These are phyloP conservation scores for Limnephilus auricula DNA, from an alignment of 2,888 invertebrate genomes.

Conservation along the genomic window DNA sequence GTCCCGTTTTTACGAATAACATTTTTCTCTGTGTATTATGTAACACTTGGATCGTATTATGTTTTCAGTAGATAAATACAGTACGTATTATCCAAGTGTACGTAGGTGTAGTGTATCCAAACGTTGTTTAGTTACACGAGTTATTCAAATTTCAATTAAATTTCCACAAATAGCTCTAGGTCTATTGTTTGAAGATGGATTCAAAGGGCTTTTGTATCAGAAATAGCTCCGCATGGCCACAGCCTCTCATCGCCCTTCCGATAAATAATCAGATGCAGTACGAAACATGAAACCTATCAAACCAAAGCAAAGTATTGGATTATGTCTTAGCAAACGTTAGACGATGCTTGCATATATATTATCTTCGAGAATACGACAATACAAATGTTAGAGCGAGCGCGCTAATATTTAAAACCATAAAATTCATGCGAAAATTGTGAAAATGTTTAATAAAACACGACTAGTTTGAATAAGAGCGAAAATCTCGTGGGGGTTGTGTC, in stretches of 20 bases:
- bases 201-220: not conserved
- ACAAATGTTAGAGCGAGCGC: too few species aligned
- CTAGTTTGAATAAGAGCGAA: too few species aligned
- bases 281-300: not conserved
- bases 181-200: not conserved
- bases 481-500: too few species aligned
- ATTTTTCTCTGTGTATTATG: too few species aligned
- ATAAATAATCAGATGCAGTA: not conserved
- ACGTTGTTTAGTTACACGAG: not conserved
- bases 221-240: not conserved
- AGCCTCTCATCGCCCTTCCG: not conserved
- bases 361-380: too few species aligned
- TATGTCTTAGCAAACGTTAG: not conserved
- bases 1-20: too few species aligned
- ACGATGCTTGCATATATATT: not conserved
- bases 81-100: too few species aligned
- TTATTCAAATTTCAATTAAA: not conserved
- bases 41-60: not conserved
- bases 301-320: not conserved
- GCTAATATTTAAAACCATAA: too few species aligned
- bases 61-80: too few species aligned
- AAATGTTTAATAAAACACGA: too few species aligned
- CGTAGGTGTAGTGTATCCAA: not conserved
- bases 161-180: slow-evolving; percentile 2
- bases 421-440: too few species aligned